Evolutionary conservation across 2,797 vertebrate species (phyloP).

Genomic region (Clarias fuscus): DNA sequence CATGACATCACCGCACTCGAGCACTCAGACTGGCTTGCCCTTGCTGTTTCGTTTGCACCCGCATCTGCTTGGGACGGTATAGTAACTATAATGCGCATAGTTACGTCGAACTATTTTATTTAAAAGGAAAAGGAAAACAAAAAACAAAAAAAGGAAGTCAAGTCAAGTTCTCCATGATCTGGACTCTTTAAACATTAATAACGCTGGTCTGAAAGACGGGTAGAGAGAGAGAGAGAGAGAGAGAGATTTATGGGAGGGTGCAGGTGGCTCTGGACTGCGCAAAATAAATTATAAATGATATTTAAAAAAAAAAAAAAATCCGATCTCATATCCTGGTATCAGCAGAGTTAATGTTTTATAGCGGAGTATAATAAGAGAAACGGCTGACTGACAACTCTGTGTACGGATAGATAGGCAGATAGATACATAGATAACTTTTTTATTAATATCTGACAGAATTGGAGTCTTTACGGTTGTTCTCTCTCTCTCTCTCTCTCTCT

Average conservation of each 20-base stretch:
- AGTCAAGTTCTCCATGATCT: background rate
- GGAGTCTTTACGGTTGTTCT: background rate
- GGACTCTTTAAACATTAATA: slow-evolving; percentile 10
- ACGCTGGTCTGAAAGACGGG: background rate
- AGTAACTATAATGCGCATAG: background rate
- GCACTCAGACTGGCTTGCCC: background rate
- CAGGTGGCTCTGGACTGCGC: background rate
- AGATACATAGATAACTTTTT: background rate
- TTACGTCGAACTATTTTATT: background rate
- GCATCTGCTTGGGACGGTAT: too few species aligned
- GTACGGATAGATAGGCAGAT: too few species aligned
- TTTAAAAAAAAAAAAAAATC: background rate
- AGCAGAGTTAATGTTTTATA: background rate
- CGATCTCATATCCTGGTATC: background rate
- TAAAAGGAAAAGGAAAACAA: background rate
- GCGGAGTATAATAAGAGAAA: background rate
- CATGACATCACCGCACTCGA: background rate
- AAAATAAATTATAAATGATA: slow-evolving; percentile 10
- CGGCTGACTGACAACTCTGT: background rate
- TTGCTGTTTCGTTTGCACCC: background rate
- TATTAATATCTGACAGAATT: background rate
- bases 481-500: too few species aligned
- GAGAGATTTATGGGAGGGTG: background rate
- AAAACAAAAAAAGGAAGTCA: background rate
- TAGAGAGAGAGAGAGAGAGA: background rate